phyloP scores from a whole-genome alignment of 1,140 invertebrate genomes.

The Pseudachorutes palmiensis region DNA sequence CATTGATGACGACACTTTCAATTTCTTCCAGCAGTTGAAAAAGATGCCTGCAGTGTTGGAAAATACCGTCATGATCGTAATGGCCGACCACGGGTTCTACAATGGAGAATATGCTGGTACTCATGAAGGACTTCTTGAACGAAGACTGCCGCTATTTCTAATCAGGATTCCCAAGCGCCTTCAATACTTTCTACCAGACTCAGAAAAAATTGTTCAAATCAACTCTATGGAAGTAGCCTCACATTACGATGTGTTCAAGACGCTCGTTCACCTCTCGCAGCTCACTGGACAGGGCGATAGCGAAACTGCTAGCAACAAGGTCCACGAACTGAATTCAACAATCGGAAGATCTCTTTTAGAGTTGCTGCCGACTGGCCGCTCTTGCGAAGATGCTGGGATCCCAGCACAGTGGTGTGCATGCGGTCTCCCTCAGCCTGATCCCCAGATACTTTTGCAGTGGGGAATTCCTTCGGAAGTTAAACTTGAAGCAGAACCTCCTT shows the following conservation, averaged over 20 bases:
- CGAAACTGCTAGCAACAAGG: not conserved
- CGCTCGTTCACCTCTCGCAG: not conserved
- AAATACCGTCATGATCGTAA: not conserved
- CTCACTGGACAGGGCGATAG: not conserved
- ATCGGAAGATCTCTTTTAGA: not conserved
- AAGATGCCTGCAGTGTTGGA: not conserved
- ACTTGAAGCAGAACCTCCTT: not conserved
- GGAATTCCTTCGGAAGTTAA: not conserved
- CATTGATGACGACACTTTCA: not conserved
- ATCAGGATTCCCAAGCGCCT: not conserved
- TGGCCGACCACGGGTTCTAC: slow-evolving; percentile 7
- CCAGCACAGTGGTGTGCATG: not conserved
- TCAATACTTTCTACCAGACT: not conserved
- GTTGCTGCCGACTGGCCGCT: not conserved
- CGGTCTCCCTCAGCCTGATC: not conserved
- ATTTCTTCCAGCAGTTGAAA: not conserved
- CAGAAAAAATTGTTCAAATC: not conserved
- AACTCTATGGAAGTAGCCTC: not conserved
- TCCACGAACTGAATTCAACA: too few species aligned
- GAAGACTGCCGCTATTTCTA: slow-evolving; percentile 7
- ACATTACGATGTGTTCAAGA: slow-evolving; percentile 11
- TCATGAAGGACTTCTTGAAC: not conserved
- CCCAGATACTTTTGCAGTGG: not conserved
- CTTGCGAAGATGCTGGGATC: slow-evolving; percentile 5
- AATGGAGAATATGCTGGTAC: not conserved